Evolutionary conservation across 2,113 vertebrate species (phyloP).

Genomic region (Paralichthys olivaceus): DNA sequence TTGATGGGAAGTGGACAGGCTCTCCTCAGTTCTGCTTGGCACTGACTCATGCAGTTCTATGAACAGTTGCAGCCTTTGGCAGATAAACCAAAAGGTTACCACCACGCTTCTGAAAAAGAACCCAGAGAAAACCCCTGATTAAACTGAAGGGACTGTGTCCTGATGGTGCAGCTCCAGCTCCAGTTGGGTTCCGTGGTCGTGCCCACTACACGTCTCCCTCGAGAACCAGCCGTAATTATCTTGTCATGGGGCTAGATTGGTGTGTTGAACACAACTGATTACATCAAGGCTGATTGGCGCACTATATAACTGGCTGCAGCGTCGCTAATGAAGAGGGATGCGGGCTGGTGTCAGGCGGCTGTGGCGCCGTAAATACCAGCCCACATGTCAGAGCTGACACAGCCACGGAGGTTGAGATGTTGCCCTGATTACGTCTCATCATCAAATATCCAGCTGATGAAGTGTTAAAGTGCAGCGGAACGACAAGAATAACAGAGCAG

Average conservation of each 20-base stretch:
- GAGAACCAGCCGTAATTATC: slow-evolving; percentile 71
- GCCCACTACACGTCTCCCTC: slow-evolving; percentile 18
- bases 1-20: too few relatives aligned
- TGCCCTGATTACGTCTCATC: slow-evolving; percentile 38
- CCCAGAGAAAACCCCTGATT: neutral
- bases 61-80: neutral
- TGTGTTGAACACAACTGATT: slow-evolving; percentile 70
- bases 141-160: slow-evolving; percentile 3
- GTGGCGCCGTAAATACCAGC: slow-evolving; percentile 59
- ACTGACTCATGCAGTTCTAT: too few relatives aligned
- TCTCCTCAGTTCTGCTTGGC: too few relatives aligned
- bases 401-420: slow-evolving; percentile 21
- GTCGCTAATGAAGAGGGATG: slow-evolving; percentile 73
- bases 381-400: slow-evolving; percentile 38
- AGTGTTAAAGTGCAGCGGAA: too few relatives aligned
- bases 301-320: slow-evolving; percentile 68
- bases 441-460: slow-evolving; percentile 24
- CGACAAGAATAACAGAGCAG: slow-evolving; percentile 18
- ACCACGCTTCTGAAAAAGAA: slow-evolving; percentile 23
- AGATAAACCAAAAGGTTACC: neutral
- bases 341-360: slow-evolving; percentile 58
- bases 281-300: slow-evolving; percentile 64
- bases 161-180: slow-evolving; percentile 22
- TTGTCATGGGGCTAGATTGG: slow-evolving; percentile 66
- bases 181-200: slow-evolving; percentile 31